Conservation (phyloP, 1,140 invertebrate genomes). For the Drosophila nikananu region DNA sequence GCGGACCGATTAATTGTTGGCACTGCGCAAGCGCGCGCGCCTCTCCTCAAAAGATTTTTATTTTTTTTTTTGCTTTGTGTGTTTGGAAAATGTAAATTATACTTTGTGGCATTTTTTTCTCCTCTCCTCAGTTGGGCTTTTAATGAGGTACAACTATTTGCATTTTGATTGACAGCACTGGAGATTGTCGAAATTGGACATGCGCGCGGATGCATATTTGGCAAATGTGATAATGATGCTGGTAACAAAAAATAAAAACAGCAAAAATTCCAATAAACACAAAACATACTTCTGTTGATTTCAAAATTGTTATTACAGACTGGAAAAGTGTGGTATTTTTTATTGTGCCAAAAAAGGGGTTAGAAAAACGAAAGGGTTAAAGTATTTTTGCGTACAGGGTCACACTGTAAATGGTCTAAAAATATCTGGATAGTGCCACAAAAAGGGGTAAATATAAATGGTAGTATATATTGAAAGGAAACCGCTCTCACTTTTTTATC, state of each 20-base stretch:
- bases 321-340: conserved; percentile 37
- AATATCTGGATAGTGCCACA: neutral
- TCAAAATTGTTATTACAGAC: conserved; percentile 10
- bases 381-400: conserved; percentile 9
- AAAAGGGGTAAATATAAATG: conserved; percentile 4
- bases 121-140: conserved; percentile 37
- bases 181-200: conserved; percentile 73
- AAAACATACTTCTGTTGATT: conserved; percentile 18
- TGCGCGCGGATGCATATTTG: conserved; percentile 70
- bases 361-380: conserved; percentile 12
- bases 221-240: conserved; percentile 71
- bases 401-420: conserved; percentile 31
- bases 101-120: conserved; percentile 46
- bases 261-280: conserved; percentile 18
- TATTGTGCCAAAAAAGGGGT: conserved; percentile 4
- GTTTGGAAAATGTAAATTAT: conserved; percentile 79
- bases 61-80: conserved; percentile 34
- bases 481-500: conserved; percentile 22
- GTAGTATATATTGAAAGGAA: neutral
- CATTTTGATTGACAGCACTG: conserved; percentile 80
- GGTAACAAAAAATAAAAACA: conserved; percentile 13
- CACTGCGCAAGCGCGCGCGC: conserved; percentile 55
- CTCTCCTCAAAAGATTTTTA: conserved; percentile 46
- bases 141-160: conserved; percentile 76
- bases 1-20: conserved; percentile 71